Base-by-base conservation (phyloP, 37 sponge, comb jelly and placozoan genomes). In the Chondrilla cf. caribensis region DNA sequence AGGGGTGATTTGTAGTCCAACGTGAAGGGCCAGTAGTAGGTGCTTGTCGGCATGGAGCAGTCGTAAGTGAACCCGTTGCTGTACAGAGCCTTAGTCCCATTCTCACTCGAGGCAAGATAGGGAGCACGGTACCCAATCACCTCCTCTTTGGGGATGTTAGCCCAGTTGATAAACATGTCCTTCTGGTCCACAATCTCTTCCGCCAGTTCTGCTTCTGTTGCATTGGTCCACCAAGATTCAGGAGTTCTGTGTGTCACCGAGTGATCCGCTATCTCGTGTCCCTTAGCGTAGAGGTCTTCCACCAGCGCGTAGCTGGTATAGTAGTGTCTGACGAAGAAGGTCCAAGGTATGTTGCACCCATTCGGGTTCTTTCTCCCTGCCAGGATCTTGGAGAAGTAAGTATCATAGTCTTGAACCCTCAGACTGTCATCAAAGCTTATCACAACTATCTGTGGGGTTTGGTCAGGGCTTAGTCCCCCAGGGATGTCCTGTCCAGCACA, bases 191-290 rank as follows among this genome's bases (percentile, higher is more conserved):
- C 68, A 3, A 88, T 80, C 55, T 88, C 89, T 28, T 72, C 60
- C 3, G 82, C 59, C 75, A 58, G 79, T 22, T 88, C 76, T 1
- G 78, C 89, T n/a, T 36, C 38, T 3, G 81, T 60, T 8, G 84
- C 88, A 33, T 79, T 83, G 32, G 35, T 32, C 88, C 88, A 86
- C 83, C 83, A 87, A 22, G 83, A 58, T 22, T 55, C 47, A 4
- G 88, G 88, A 19, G 54, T 62, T 0, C 83, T 44, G 67, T 88
- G 89, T 5, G 60, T 60, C 38, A 88, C 81, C 3, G 80, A 79
- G 67, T 88, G 84, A 32, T 84, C 89, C 0, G 89, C 89, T n/a
- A 88, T 83, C 66, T 88, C 89, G 26, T 75, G 64, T 9, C 84
- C 77, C 25, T 80, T 14, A 15, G 36, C 26, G 55, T 84, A 42